phyloP scores from a whole-genome alignment of 2,797 vertebrate genomes.

The Danio aesculapii region DNA sequence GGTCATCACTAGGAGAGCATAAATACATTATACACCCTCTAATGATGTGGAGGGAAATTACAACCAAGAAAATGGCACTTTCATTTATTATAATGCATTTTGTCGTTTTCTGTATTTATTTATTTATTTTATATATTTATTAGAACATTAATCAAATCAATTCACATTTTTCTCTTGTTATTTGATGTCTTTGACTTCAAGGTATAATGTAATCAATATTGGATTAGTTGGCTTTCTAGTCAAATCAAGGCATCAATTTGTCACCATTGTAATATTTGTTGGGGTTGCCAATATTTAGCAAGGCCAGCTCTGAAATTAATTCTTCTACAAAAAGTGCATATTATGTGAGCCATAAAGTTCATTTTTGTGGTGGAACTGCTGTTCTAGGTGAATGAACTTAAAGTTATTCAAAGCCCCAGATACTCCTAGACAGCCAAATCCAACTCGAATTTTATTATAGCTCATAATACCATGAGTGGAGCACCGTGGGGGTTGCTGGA shows the following conservation, averaged over 20 bases:
- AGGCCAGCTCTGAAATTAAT: not conserved
- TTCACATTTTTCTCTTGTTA: too few species aligned
- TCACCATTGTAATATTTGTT: not conserved
- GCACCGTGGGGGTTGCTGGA: not conserved
- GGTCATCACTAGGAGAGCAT: too few species aligned
- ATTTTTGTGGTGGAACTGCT: not conserved
- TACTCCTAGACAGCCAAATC: conserved; percentile 28
- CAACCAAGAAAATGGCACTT: too few species aligned
- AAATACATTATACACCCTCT: too few species aligned
- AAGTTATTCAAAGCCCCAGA: conserved; percentile 5
- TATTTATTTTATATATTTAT: too few species aligned
- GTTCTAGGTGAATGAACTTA: conserved; percentile 10
- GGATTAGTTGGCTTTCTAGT: not conserved
- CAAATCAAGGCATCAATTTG: not conserved
- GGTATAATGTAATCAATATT: not conserved
- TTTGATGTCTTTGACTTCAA: too few species aligned
- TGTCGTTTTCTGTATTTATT: too few species aligned
- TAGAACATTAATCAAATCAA: too few species aligned
- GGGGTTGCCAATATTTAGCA: not conserved
- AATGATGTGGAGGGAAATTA: too few species aligned
- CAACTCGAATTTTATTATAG: conserved; percentile 23
- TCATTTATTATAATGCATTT: too few species aligned
- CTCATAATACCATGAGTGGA: conserved; percentile 3
- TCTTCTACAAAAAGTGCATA: not conserved
- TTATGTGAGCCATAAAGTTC: not conserved